phyloP scores from a whole-genome alignment of 2,888 invertebrate species.

The Ectemnius continuus region DNA sequence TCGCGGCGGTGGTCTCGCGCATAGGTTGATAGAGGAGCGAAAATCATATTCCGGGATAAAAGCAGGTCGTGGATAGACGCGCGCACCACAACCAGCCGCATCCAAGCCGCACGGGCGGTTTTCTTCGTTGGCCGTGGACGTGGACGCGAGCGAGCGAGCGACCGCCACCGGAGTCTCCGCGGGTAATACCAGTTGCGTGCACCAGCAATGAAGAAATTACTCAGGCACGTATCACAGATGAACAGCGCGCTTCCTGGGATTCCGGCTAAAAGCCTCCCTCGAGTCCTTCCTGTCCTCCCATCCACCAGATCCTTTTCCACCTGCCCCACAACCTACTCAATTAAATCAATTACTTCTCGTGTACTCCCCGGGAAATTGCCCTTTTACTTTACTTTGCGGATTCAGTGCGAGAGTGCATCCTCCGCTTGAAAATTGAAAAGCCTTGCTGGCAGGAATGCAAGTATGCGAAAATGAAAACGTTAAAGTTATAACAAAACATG shows the following conservation, averaged over 20 bases:
- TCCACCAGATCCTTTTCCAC: background rate
- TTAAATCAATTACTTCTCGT: conserved; percentile 7
- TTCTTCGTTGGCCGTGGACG: background rate
- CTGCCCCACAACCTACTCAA: background rate
- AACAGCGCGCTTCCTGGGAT: background rate
- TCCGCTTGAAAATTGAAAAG: conserved; percentile 17
- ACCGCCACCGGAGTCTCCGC: background rate
- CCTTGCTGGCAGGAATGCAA: no score
- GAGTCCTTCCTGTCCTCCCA: background rate
- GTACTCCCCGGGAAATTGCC: background rate
- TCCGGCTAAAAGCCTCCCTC: background rate
- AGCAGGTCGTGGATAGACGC: no score
- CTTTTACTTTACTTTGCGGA: background rate
- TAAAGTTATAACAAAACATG: no score
- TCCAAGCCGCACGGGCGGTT: no score
- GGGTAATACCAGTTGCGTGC: conserved; percentile 24
- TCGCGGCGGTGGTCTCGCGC: no score
- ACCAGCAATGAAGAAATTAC: conserved; percentile 40
- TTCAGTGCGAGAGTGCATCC: background rate
- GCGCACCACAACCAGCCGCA: no score
- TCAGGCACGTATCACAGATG: background rate
- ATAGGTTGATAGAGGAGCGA: no score
- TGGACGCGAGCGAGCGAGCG: no score
- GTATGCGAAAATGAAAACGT: no score
- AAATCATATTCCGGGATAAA: no score